phyloP scores from a whole-genome alignment of 1,140 invertebrate species.

The Planococcus citri region DNA sequence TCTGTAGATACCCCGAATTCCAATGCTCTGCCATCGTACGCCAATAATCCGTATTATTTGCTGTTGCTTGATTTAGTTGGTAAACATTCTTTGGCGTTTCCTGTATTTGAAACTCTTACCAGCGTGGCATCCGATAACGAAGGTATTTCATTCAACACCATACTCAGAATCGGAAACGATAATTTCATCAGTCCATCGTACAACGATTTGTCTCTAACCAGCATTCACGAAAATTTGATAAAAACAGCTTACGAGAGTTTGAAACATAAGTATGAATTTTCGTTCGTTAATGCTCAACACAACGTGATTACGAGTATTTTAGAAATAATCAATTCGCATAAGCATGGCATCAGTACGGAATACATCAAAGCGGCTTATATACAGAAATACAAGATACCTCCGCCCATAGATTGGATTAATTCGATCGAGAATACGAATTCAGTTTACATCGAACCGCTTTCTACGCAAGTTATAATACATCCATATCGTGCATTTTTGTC shows the following conservation, averaged over 20 bases:
- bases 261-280: neutral
- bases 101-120: neutral
- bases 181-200: neutral
- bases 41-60: neutral
- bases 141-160: neutral
- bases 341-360: neutral
- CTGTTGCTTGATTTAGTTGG: neutral
- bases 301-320: neutral
- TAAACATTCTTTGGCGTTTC: neutral
- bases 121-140: neutral
- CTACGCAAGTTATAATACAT: neutral
- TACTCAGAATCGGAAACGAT: neutral
- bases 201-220: neutral
- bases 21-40: neutral
- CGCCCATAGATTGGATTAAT: neutral
- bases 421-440: neutral
- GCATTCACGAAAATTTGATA: neutral
- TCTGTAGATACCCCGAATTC: neutral
- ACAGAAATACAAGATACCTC: neutral
- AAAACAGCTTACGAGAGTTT: neutral
- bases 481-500: neutral
- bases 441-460: neutral
- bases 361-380: neutral
- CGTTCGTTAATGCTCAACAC: neutral
- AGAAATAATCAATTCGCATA: neutral